Percentiles rank a stretch among this genome's conserved stretches.
These are phyloP conservation scores for Planococcus citri DNA, from an alignment of 1,140 invertebrate genomes.

Conservation along the genomic window DNA sequence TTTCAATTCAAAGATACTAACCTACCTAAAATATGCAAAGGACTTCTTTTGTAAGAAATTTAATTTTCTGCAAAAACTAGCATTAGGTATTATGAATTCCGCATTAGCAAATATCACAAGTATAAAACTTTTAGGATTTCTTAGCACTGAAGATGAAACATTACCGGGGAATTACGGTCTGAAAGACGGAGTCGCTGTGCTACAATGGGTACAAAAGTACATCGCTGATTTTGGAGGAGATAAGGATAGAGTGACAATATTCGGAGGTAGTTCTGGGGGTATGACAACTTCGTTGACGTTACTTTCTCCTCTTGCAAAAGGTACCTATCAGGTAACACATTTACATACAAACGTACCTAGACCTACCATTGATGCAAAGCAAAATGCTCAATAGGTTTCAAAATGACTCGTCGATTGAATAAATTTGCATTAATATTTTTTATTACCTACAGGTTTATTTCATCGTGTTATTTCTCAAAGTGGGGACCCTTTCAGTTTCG, in stretches of 20 bases:
- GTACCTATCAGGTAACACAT: background rate
- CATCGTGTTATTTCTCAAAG: constrained; percentile 35
- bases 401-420: background rate
- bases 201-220: constrained; percentile 27
- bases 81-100: no score
- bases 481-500: constrained; percentile 36
- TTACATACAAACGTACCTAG: no score
- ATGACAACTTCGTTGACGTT: constrained; percentile 22
- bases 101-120: no score
- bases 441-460: no score
- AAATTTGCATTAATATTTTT: no score
- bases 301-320: constrained; percentile 25
- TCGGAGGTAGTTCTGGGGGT: constrained; percentile 26
- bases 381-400: no score
- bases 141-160: constrained; percentile 25
- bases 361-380: no score
- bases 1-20: no score
- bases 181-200: constrained; percentile 26
- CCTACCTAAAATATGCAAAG: no score
- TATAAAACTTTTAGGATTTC: constrained; percentile 26
- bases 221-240: constrained; percentile 27
- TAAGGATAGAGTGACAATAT: constrained; percentile 24
- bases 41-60: no score
- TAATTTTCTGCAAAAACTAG: no score
- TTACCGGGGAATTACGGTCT: constrained; percentile 27